Evolutionary conservation across 2,113 vertebrate genomes (phyloP).

Genomic region (Gobius niger): DNA sequence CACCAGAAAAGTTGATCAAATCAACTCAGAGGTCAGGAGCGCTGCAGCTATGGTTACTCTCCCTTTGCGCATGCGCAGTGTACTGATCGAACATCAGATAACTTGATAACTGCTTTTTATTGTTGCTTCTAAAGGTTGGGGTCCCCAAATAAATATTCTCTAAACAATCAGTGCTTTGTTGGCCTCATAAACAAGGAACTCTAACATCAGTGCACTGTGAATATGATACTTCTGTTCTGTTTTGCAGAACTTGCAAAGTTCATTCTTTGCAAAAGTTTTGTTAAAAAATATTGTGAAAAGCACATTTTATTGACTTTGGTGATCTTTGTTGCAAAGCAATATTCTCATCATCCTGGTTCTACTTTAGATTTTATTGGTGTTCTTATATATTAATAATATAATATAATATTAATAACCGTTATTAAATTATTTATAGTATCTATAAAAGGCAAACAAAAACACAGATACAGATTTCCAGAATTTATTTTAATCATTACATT

Average conservation of each 20-base stretch:
- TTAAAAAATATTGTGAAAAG: neutral
- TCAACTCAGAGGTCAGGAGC: constrained; percentile 46
- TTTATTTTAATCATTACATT: constrained; percentile 67
- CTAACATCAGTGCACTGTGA: neutral
- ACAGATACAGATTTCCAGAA: constrained; percentile 29
- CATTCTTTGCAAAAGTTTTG: neutral
- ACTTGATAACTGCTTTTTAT: neutral
- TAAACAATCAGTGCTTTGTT: neutral
- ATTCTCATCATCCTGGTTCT: too few relatives aligned
- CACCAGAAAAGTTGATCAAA: constrained; percentile 51
- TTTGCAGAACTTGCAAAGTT: neutral
- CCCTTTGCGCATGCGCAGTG: constrained; percentile 42
- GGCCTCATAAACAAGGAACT: constrained; percentile 6
- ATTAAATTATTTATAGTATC: neutral
- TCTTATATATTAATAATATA: too few relatives aligned
- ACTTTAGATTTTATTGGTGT: too few relatives aligned
- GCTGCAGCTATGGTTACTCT: constrained; percentile 61
- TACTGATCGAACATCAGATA: neutral
- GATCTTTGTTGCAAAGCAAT: too few relatives aligned
- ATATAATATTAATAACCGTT: too few relatives aligned
- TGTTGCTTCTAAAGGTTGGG: neutral
- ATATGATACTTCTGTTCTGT: constrained; percentile 50
- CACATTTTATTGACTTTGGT: neutral
- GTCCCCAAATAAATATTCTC: neutral
- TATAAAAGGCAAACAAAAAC: constrained; percentile 21